phyloP scores from a whole-genome alignment of 2,113 vertebrate genomes.

The Hemichromis elongatus region DNA sequence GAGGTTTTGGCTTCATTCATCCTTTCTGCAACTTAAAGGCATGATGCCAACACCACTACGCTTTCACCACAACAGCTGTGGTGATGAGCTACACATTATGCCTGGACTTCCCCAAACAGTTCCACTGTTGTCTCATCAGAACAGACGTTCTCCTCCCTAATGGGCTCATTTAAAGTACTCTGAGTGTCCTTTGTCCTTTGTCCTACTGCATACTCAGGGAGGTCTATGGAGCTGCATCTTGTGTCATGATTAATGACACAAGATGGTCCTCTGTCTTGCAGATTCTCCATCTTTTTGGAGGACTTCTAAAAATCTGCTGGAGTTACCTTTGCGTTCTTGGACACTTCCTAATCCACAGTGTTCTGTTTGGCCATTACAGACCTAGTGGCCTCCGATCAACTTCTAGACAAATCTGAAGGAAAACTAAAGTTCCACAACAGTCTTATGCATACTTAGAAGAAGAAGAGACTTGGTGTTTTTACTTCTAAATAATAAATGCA shows the following conservation, averaged over 20 bases:
- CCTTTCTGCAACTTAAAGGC: not conserved
- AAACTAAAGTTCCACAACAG: not conserved
- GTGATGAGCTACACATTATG: not conserved
- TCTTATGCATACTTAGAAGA: not conserved
- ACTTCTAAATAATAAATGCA: not conserved
- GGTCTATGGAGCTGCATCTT: not conserved
- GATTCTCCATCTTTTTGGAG: not conserved
- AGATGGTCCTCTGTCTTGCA: not conserved
- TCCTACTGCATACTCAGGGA: rapidly evolving
- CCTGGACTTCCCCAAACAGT: not conserved
- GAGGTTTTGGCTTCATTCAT: not conserved
- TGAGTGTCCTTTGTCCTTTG: not conserved
- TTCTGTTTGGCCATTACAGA: not conserved
- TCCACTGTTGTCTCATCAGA: not conserved
- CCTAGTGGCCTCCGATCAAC: not conserved
- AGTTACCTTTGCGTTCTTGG: not conserved
- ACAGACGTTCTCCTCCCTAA: not conserved
- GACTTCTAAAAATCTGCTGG: not conserved
- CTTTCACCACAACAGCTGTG: not conserved
- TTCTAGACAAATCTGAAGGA: not conserved
- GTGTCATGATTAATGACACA: not conserved
- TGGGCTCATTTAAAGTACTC: not conserved
- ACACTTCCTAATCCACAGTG: not conserved
- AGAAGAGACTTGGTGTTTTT: not conserved
- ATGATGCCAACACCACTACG: not conserved